These are phyloP conservation scores for Phrynosoma blainvillii DNA, from an alignment of 2,113 vertebrate species.

Conservation along the genomic window DNA sequence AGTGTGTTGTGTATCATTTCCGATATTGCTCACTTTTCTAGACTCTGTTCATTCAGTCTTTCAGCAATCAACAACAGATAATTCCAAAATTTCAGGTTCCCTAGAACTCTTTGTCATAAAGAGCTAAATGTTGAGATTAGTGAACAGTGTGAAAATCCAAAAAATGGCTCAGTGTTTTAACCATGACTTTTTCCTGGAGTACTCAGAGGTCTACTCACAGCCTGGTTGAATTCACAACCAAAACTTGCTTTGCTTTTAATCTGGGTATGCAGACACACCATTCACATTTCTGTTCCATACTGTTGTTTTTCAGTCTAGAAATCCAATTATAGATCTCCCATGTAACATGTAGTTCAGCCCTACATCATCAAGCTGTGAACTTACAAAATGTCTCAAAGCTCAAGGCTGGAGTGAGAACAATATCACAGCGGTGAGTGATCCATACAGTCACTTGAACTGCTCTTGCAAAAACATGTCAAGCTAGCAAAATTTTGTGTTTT, in stretches of 20 bases:
- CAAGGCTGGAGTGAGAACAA: background rate
- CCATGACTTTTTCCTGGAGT: too few relatives aligned
- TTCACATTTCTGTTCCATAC: background rate
- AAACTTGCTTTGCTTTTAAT: too few relatives aligned
- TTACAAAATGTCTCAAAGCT: constrained; percentile 7
- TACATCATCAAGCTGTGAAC: background rate
- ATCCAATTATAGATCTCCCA: background rate
- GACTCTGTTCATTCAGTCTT: too few relatives aligned
- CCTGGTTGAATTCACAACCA: background rate
- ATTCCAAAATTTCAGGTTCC: too few relatives aligned
- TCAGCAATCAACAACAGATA: too few relatives aligned
- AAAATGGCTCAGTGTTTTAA: too few relatives aligned
- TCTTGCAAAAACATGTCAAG: background rate
- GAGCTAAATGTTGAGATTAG: too few relatives aligned
- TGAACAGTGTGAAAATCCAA: too few relatives aligned
- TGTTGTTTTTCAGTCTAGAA: background rate
- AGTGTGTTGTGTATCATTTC: too few relatives aligned
- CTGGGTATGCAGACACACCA: background rate
- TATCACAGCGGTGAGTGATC: background rate
- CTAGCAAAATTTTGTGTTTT: background rate
- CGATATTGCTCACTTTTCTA: too few relatives aligned
- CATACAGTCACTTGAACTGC: background rate
- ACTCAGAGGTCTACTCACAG: background rate
- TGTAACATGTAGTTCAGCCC: background rate
- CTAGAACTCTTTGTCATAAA: too few relatives aligned